phyloP scores from a whole-genome alignment of 30 jellyfish, hydroid and myxozoan genomes.

The Aurelia coerulea region DNA sequence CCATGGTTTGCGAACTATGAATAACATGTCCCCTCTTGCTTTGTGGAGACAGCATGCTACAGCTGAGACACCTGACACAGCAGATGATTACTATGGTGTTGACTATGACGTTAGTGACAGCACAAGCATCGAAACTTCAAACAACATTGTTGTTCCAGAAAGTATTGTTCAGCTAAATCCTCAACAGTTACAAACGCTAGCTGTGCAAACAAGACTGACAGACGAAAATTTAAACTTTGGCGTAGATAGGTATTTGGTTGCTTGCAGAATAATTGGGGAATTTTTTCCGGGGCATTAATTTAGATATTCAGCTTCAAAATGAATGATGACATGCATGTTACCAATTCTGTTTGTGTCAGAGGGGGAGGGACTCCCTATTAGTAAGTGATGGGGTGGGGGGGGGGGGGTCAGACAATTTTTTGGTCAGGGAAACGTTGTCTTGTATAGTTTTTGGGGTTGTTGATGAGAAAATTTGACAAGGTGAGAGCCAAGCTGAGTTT shows the following conservation, averaged over 20 bases:
- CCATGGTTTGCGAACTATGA: slow-evolving; percentile 51
- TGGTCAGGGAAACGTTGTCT: too few relatives aligned
- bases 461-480: too few relatives aligned
- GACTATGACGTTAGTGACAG: slow-evolving; percentile 30
- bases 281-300: background rate
- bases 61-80: slow-evolving; percentile 27
- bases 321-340: background rate
- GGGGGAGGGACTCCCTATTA: too few relatives aligned
- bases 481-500: too few relatives aligned
- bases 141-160: slow-evolving; percentile 43
- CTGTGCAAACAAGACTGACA: slow-evolving; percentile 6
- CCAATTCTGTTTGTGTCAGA: too few relatives aligned
- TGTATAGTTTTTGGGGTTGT: too few relatives aligned
- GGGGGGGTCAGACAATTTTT: too few relatives aligned
- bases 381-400: too few relatives aligned
- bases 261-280: slow-evolving; percentile 22
- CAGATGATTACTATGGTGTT: slow-evolving; percentile 34
- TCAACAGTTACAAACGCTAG: slow-evolving; percentile 6
- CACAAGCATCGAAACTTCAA: slow-evolving; percentile 42
- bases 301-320: slow-evolving; percentile 12
- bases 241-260: slow-evolving; percentile 21
- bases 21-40: slow-evolving; percentile 56
- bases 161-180: slow-evolving; percentile 33
- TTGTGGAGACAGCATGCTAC: slow-evolving; percentile 44
- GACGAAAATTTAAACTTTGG: slow-evolving; percentile 29